Evolutionary conservation across 1,140 invertebrate species (phyloP), one percentile per base, ranked within the genome.

Genomic region (Oryzaephilus surinamensis): DNA sequence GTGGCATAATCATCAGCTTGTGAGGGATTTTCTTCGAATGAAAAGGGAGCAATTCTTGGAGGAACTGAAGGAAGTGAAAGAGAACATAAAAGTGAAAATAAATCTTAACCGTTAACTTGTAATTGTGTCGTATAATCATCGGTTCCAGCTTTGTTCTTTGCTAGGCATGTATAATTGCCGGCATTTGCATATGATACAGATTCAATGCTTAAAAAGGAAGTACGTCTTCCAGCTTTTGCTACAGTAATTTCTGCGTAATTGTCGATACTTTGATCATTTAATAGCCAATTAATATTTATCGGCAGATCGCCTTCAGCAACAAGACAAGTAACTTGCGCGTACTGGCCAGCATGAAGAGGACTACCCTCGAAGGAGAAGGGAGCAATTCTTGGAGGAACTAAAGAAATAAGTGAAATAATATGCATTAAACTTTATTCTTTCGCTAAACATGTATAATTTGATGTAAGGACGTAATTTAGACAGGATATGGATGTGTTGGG

Each of bases 281-380:
- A 73, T 41, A 67, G 68, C 76, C 74, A 78, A 32, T 62, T 63
- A 18, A 77, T 76, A 45, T 66, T 67, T 40, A 79, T 57, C 10
- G 77, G 76, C 34, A 71, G 61, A 61, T 80, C 78, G 15, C 79
- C 80, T 59, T 79, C 77, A 44, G 67, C 64, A 6, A 79, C 62
- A 15, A 70, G 61, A 55, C 77, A 80, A 12, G 67, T 64, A 24
- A 76, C 66, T 13, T 73, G 73, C 28, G 72, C 67, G 8, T 72
- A 67, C 36, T 79, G 74, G 19, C 76, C 79, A 39, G 71, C 67
- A 59, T 77, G 76, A 2, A 69, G 63, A 20, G 72, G 64, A 33
- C 73, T 63, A 21, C 71, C 69, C 14, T 72, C 69, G 43, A 81
- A 81, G 26, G 67, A 66, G 47, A 77, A 73, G 28, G 72, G 71